Percentiles rank a stretch among this genome's conserved stretches.
These are phyloP conservation scores for Cheilosia vulpina DNA, from an alignment of 2,888 invertebrate species.

Conservation along the genomic window DNA sequence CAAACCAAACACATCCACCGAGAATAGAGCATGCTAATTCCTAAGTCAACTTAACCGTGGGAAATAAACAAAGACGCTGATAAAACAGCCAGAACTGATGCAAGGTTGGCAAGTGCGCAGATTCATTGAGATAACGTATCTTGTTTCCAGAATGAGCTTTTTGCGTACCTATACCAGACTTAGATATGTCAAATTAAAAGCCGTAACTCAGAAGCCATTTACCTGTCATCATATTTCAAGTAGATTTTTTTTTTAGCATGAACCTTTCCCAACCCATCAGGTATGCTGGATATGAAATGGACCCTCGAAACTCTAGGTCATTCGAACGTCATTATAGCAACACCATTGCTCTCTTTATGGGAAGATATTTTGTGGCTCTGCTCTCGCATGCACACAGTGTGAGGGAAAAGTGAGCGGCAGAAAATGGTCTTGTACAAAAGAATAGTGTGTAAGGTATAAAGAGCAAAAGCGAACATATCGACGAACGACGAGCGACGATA, in stretches of 20 bases:
- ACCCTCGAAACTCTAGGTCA: constrained; percentile 46
- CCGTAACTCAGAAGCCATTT: constrained; percentile 48
- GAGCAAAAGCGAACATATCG: constrained; percentile 17
- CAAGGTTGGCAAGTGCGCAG: constrained; percentile 46
- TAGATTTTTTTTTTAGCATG: not conserved
- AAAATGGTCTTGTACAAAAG: not conserved
- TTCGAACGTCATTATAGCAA: constrained; percentile 32
- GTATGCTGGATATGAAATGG: constrained; percentile 1
- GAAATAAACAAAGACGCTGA: constrained; percentile 60
- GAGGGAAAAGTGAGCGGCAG: not conserved
- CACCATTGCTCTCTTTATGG: constrained; percentile 40
- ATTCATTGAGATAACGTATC: constrained; percentile 46
- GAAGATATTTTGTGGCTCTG: not conserved
- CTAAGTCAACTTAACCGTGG: constrained; percentile 61
- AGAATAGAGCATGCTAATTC: constrained; percentile 47
- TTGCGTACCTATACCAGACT: not conserved
- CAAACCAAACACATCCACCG: constrained; percentile 12
- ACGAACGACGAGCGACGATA: too few relatives aligned
- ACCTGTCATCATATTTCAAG: constrained; percentile 52
- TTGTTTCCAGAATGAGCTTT: constrained; percentile 15
- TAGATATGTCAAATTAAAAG: constrained; percentile 23
- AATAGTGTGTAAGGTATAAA: constrained; percentile 39
- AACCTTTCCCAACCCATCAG: constrained; percentile 12
- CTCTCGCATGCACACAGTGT: constrained; percentile 7
- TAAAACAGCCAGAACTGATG: constrained; percentile 41